A percentile compares a stretch with the other conserved stretches of the same genome.
Evolutionary conservation across 2,888 invertebrate species (phyloP).

Genomic region (Torymus auratus): DNA sequence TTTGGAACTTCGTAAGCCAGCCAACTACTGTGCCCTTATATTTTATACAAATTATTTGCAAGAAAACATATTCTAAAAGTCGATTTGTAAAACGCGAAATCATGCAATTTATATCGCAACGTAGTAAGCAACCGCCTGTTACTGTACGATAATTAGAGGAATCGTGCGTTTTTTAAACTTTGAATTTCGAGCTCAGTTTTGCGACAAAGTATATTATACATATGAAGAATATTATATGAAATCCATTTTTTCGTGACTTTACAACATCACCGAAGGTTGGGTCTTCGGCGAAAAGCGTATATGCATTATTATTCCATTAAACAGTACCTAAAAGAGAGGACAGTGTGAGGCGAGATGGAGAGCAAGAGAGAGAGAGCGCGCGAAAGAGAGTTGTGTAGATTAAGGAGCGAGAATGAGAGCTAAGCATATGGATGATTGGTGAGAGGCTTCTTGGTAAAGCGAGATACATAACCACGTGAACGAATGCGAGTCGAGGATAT

Average conservation of each 20-base stretch:
- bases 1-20: slow-evolving; percentile 23
- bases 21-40: slow-evolving; percentile 28
- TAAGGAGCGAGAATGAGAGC: slow-evolving; percentile 42
- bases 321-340: slow-evolving; percentile 36
- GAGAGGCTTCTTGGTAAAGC: slow-evolving; percentile 5
- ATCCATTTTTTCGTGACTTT: slow-evolving; percentile 30
- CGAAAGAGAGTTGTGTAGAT: slow-evolving; percentile 18
- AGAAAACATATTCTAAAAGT: neutral
- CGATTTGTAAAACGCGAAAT: no score
- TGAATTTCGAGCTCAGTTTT: slow-evolving; percentile 42
- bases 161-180: neutral
- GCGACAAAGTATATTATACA: slow-evolving; percentile 15
- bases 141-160: slow-evolving; percentile 6
- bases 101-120: no score
- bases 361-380: slow-evolving; percentile 25
- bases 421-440: slow-evolving; percentile 18
- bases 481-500: slow-evolving; percentile 24
- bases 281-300: slow-evolving; percentile 33
- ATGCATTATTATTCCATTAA: slow-evolving; percentile 44
- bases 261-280: slow-evolving; percentile 27
- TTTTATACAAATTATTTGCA: slow-evolving; percentile 27
- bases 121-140: no score
- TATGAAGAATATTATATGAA: slow-evolving; percentile 1
- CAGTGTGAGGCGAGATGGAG: slow-evolving; percentile 2
- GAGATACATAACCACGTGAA: slow-evolving; percentile 24